Conservation (phyloP, 2,888 invertebrate species). For the Cryptosula pallasiana region DNA sequence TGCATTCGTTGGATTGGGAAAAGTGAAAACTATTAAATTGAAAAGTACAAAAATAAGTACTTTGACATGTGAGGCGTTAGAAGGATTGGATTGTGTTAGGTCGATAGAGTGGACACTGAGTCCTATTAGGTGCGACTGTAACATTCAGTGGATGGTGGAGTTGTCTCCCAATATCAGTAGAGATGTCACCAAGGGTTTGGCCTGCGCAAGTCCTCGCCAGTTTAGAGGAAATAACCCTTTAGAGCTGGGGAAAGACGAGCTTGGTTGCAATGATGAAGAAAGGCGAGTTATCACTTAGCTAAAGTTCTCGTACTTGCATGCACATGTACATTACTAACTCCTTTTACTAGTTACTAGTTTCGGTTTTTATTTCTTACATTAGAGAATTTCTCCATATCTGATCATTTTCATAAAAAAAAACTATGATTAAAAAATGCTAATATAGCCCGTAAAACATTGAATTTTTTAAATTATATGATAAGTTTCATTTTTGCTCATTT, state of each 20-base stretch:
- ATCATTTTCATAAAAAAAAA: no score
- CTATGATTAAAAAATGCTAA: no score
- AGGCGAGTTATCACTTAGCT: no score
- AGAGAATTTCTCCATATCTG: no score
- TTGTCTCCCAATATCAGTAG: constrained; percentile 11
- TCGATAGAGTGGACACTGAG: neutral
- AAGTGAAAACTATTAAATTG: neutral
- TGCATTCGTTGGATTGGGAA: constrained; percentile 9
- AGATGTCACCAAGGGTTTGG: neutral
- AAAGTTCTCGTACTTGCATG: no score
- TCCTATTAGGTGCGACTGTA: constrained; percentile 21
- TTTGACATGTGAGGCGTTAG: neutral
- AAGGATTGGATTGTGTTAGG: constrained; percentile 17
- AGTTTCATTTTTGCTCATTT: no score
- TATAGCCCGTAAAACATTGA: no score
- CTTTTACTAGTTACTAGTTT: no score
- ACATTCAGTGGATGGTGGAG: constrained; percentile 22
- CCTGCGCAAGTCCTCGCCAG: neutral
- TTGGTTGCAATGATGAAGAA: constrained; percentile 14
- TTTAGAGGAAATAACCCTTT: neutral
- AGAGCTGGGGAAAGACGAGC: constrained; percentile 4
- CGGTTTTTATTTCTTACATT: no score
- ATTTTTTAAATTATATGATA: no score
- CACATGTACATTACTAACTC: no score
- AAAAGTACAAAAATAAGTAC: constrained; percentile 5